Conservation (phyloP, 2,888 invertebrate genomes). For the Podabrus alpinus region DNA sequence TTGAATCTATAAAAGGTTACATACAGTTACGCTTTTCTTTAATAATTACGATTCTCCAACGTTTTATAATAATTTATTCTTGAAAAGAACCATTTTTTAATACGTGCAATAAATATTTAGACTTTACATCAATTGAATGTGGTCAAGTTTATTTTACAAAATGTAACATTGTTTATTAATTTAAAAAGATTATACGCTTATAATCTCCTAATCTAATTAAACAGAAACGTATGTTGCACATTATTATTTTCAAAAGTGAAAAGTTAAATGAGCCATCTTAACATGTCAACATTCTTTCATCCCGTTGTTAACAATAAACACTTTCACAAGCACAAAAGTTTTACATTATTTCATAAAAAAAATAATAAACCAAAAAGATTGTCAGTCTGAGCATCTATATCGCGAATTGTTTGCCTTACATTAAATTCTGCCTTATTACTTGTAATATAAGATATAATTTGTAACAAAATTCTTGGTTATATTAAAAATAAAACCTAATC, state of each 20-base stretch:
- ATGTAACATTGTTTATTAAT: neutral
- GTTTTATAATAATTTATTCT: neutral
- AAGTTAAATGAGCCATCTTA: neutral
- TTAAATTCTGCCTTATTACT: neutral
- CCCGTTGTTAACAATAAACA: neutral
- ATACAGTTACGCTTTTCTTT: neutral
- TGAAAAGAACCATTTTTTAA: neutral
- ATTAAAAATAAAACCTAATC: constrained; percentile 4
- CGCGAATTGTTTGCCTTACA: neutral
- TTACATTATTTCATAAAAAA: neutral
- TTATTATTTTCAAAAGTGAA: neutral
- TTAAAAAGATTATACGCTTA: neutral
- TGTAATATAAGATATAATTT: neutral
- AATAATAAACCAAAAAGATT: neutral
- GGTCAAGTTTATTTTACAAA: constrained; percentile 3
- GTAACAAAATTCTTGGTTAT: constrained; percentile 3
- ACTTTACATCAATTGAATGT: neutral
- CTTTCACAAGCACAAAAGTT: neutral
- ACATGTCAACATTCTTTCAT: neutral
- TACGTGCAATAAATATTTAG: neutral
- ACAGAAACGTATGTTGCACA: neutral
- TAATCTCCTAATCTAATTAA: neutral
- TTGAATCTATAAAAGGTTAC: neutral
- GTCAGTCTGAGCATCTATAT: neutral
- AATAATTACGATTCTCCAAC: neutral